Evolutionary conservation across 2,888 invertebrate genomes (phyloP), one percentile per base, ranked within the genome.

Genomic region (Neoscelio sp.): DNA sequence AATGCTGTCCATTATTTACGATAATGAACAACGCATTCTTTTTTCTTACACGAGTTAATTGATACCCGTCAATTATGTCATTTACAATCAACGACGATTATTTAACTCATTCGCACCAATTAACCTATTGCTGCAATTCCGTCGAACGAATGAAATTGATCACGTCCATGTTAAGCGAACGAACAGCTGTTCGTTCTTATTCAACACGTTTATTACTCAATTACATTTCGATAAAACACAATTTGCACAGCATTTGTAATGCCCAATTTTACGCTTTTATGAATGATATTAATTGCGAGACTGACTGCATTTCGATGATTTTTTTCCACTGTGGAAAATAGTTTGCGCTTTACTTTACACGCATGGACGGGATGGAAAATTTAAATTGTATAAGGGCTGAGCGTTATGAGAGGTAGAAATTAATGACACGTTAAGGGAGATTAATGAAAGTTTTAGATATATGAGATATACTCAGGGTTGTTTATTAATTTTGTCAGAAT

Each of bases 101-200:
- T 23, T 30, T 18, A 30, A 30, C 12, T 44, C 20, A 60, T 33
- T 60, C 17, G 17, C 46, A 23, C 26, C 23, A 26, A 48, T 62
- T 20, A 48, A 48, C 8, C 38, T 12, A 50, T 64, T 28, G 17
- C 48, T 64, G 26, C 28, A 23, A 13, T 52, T 64, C 18, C 38
- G 12, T n/a, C 23, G 18, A 67, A 23, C 35, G 40, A 35, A 67
- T 35, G 30, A 35, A 67, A 54, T 33, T 54, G 44, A 54, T 44
- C 54, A 35, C 40, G 54, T 38, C 3, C 48, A 28, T 50, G 38
- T 50, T 38, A 64, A 64, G 26, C 50, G 40, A 64, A 12, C 10
- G 44, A 54, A 67, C 54, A 67, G 44, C 42, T 52, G 65, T 52
- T 65, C 54, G 54, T 44, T 67, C 67, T 64, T 48, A 64, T 50